Evolutionary conservation across 2,113 vertebrate species (phyloP), one percentile per base, ranked within the genome.

Genomic region (Mystacornis crossleyi): DNA sequence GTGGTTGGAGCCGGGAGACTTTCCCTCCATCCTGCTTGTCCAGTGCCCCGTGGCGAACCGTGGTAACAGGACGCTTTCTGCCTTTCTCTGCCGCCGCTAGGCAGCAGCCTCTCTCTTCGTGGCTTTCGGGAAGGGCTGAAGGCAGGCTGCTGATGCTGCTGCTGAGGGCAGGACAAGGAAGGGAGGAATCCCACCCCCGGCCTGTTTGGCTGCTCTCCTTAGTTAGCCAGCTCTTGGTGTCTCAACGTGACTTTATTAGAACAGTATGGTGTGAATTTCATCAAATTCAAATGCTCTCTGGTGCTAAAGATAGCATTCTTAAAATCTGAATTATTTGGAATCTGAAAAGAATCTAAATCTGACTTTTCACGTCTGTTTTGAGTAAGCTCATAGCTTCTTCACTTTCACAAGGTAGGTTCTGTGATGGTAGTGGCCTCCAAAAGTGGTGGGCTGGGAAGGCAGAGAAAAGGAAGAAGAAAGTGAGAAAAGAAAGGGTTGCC

Each of bases 21-120:
- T 85, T 54, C 6, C 17, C 3, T 12, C 6, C 61, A 40, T 38
- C 20, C 57, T 0, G 3, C 55, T 33, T 40, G n/a, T 8, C 8
- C 65, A 4, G 54, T 0, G 0, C 13, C 18, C 57, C n/a, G 28
- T 9, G 21, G 38, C 9, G 78, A 72, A 2, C 21, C 0, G 5
- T 12, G 29, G 1, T 15, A 51, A 77, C 65, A 28, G 64, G 0
- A 2, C 0, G 4, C 10, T 19, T 51, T 34, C 18, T 5, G 2
- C 8, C 51, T 65, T 66, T 12, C 69, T 15, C 62, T 69, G 82
- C 74, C 60, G 11, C 96, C 94, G 3, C 93, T 90, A 93, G 91
- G 96, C 95, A 93, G 95, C 95, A 95, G 95, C 79, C 92, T 90
- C 64, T 42, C 53, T 66, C 92, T 93, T 90, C 15, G 55, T 29